Base-by-base conservation (phyloP, 2,797 vertebrate genomes). In the Urosaurus nigricauda region DNA sequence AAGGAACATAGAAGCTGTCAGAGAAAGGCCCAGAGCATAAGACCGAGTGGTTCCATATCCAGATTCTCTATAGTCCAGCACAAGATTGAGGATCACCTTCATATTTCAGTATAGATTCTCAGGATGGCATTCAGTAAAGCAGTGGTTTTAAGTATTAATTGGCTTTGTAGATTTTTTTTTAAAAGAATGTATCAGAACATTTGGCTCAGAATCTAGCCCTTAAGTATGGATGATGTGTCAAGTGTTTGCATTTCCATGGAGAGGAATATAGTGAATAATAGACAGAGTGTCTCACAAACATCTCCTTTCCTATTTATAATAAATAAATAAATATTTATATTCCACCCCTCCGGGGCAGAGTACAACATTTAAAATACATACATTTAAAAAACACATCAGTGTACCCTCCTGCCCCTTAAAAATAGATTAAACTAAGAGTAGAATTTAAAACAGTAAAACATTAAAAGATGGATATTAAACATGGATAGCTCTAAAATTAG, bases 271-370 rank as follows among this genome's bases (percentile, higher is more conserved):
- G 78, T 32, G 21, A 56, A 43, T 80, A 80, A 53, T 60, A 77
- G 87, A 53, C 71, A 83, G 80, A 88, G 65, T 83, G 71, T 77
- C 71, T 83, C 71, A 88, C 53, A 74, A 68, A 87, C 14, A 87
- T 88, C 77, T 88, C 58, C 40, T 65, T 88, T 83, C n/a, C 71
- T 43, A 53, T 83, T 83, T 77, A 65, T 88, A 80, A 88, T 83
- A n/a, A n/a, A n/a, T n/a, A n/a, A n/a, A n/a, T n/a, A n/a, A n/a
- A n/a, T n/a, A n/a, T n/a, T n/a, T n/a, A n/a, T n/a, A n/a, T n/a
- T n/a, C n/a, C n/a, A n/a, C n/a, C n/a, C n/a, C n/a, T n/a, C n/a
- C n/a, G n/a, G n/a, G n/a, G n/a, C n/a, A n/a, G n/a, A n/a, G n/a
- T n/a, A n/a, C n/a, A n/a, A n/a, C n/a, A n/a, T n/a, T n/a, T n/a